A percentile compares a stretch with the other conserved stretches of the same genome.
These are phyloP conservation scores for Myripristis murdjan DNA, from an alignment of 2,797 vertebrate genomes.

Conservation along the genomic window DNA sequence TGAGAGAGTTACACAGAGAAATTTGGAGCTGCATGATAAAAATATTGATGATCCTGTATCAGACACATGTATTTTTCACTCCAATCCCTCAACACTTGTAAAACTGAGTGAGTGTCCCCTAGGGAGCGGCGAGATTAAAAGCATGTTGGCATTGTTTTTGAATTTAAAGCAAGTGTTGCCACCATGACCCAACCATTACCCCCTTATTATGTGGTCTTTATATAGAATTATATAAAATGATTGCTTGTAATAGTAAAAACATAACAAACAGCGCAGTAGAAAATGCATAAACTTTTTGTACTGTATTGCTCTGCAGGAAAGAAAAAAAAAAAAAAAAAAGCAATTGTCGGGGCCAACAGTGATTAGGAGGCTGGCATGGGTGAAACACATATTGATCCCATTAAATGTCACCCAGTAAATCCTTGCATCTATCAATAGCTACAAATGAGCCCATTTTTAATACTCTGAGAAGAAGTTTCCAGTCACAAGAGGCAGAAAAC, in stretches of 20 bases:
- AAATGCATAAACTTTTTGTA: too few relatives aligned
- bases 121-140: constrained; percentile 24
- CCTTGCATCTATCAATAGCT: constrained; percentile 44
- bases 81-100: constrained; percentile 1
- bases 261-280: too few relatives aligned
- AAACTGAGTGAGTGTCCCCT: neutral
- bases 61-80: constrained; percentile 43
- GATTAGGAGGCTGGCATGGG: constrained; percentile 4
- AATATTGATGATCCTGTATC: constrained; percentile 43
- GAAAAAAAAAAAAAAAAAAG: too few relatives aligned
- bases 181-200: too few relatives aligned
- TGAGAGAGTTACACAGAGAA: constrained; percentile 54
- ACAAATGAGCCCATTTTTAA: neutral
- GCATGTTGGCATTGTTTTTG: constrained; percentile 27
- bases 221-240: too few relatives aligned
- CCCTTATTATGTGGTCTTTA: too few relatives aligned
- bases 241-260: too few relatives aligned
- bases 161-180: too few relatives aligned
- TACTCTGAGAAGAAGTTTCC: neutral
- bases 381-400: constrained; percentile 23
- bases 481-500: neutral
- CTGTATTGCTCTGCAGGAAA: too few relatives aligned
- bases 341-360: too few relatives aligned
- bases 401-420: constrained; percentile 42
- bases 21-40: constrained; percentile 51